A percentile compares a stretch with the other conserved stretches of the same genome.
phyloP scores from a whole-genome alignment of 2,797 vertebrate genomes.

The Onychomys arenicola region DNA sequence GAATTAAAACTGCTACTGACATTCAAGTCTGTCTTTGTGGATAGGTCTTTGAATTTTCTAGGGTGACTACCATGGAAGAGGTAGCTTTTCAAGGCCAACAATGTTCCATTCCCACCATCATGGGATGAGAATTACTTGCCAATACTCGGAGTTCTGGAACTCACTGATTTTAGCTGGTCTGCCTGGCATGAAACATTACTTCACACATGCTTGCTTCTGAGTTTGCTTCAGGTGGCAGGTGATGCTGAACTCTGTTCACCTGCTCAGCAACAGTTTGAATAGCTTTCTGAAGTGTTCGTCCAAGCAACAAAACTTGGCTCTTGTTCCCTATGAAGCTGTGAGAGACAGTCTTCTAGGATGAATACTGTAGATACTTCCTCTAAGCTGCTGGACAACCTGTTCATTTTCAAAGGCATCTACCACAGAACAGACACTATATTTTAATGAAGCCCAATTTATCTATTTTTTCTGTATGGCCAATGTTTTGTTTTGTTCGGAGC shows the following conservation, averaged over 20 bases:
- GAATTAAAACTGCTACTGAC: neutral
- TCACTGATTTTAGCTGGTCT: neutral
- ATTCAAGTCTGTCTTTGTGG: neutral
- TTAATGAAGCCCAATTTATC: neutral
- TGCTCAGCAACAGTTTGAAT: neutral
- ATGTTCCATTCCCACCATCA: neutral
- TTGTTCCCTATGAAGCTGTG: neutral
- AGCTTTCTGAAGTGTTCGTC: neutral
- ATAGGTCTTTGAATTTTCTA: neutral
- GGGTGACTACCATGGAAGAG: neutral
- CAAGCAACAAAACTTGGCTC: neutral
- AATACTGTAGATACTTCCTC: neutral
- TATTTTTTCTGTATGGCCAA: neutral
- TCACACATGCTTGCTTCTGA: neutral
- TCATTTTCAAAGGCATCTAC: neutral
- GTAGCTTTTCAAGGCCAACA: neutral
- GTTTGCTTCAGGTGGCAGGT: neutral
- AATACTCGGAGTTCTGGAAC: neutral
- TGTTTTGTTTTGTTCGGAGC: neutral
- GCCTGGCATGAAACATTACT: neutral
- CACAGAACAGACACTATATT: slow-evolving; percentile 9
- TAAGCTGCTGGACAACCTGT: neutral
- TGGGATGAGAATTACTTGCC: neutral
- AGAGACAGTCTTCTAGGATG: neutral
- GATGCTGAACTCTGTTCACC: neutral